Percentiles rank a stretch among this genome's conserved stretches.
Evolutionary conservation across 2,113 vertebrate species (phyloP).

Genomic region (Mobula hypostoma): DNA sequence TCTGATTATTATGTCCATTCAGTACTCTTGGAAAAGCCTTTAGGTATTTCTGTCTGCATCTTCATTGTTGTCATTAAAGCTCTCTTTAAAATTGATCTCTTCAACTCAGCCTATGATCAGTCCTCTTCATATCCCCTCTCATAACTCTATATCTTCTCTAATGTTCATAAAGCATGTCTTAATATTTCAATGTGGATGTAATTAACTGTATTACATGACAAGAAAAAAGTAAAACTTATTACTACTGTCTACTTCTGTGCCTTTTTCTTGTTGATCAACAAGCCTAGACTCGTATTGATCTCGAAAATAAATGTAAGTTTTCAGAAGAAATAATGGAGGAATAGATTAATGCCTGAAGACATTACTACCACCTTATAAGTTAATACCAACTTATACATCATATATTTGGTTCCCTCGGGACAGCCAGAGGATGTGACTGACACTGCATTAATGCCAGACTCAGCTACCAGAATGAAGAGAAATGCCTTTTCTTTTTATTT

Average conservation of each 20-base stretch:
- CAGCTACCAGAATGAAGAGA: not conserved
- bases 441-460: too few species aligned
- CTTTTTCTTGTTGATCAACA: not conserved
- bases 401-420: not conserved
- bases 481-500: not conserved
- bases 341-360: not conserved
- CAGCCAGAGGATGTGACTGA: too few species aligned
- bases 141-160: not conserved
- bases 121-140: not conserved
- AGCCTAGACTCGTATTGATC: not conserved
- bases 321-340: not conserved
- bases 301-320: not conserved
- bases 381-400: not conserved
- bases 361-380: not conserved
- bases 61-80: not conserved
- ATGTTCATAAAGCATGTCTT: not conserved
- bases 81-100: not conserved
- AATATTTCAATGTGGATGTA: not conserved
- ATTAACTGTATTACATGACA: not conserved
- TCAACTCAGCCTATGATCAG: not conserved
- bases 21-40: not conserved
- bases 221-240: not conserved
- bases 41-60: not conserved
- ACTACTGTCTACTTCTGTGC: not conserved
- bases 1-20: not conserved